phyloP scores from a whole-genome alignment of 2,797 vertebrate species.

The Oryzias dopingdopingensis region DNA sequence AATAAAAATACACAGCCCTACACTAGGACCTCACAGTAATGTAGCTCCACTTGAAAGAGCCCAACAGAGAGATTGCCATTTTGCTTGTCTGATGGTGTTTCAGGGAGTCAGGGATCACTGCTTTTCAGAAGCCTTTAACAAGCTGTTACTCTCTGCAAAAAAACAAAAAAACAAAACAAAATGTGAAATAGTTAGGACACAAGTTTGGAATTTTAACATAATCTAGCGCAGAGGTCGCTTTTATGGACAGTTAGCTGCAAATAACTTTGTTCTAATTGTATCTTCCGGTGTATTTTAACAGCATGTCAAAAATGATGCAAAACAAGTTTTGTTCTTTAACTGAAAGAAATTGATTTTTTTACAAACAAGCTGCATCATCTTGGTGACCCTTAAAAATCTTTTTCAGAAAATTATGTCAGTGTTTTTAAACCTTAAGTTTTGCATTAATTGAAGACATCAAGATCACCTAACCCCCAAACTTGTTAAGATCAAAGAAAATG shows the following conservation, averaged over 20 bases:
- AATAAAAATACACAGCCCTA: constrained; percentile 48
- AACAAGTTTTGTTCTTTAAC: too few species aligned
- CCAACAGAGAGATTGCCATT: constrained; percentile 66
- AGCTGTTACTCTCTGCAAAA: constrained; percentile 67
- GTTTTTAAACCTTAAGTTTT: too few species aligned
- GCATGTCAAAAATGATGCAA: too few species aligned
- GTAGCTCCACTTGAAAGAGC: constrained; percentile 50
- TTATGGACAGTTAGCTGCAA: not conserved
- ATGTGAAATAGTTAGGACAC: not conserved
- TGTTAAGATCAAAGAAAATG: too few species aligned
- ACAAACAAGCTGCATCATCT: too few species aligned
- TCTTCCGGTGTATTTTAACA: too few species aligned
- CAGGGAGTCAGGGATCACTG: constrained; percentile 44
- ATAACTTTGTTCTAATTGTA: too few species aligned
- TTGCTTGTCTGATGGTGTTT: constrained; percentile 58
- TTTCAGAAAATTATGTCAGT: too few species aligned
- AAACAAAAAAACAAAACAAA: constrained; percentile 5
- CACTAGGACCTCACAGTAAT: constrained; percentile 68
- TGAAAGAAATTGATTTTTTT: too few species aligned
- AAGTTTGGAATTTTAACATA: not conserved
- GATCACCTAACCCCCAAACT: too few species aligned
- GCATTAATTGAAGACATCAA: too few species aligned
- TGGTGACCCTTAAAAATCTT: too few species aligned
- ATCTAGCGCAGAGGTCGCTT: not conserved
- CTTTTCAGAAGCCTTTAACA: constrained; percentile 67